Evolutionary conservation across 2,113 vertebrate genomes (phyloP).

Genomic region (Nothocercus julius): DNA sequence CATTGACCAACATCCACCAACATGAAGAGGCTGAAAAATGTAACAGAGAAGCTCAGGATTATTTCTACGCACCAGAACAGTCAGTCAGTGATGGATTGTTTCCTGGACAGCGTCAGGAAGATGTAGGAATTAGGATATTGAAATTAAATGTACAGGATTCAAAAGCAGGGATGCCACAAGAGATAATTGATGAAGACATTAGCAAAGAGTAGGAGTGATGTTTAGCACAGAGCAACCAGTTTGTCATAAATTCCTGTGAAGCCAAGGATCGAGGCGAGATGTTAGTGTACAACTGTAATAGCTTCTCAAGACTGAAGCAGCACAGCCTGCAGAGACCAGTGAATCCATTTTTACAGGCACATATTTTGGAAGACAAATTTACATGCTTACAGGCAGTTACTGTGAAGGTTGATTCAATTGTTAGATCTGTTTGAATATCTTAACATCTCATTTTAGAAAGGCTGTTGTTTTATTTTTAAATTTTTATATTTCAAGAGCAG

Average conservation of each 20-base stretch:
- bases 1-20: fast-evolving
- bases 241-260: neutral
- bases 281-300: neutral
- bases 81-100: neutral
- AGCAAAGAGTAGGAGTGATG: neutral
- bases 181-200: neutral
- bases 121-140: neutral
- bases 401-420: neutral
- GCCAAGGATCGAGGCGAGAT: neutral
- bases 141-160: neutral
- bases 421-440: conserved; percentile 21
- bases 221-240: neutral
- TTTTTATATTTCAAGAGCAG: neutral
- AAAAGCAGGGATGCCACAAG: neutral
- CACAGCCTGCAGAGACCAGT: neutral
- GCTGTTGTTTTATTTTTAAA: conserved; percentile 28
- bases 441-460: conserved; percentile 29
- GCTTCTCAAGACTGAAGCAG: neutral
- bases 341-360: neutral
- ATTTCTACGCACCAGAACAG: neutral
- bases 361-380: neutral
- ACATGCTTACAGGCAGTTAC: neutral
- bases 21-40: neutral
- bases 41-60: neutral
- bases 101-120: neutral